Base-by-base conservation (phyloP, 2,888 invertebrate species). In the Chaetoderma sp. region DNA sequence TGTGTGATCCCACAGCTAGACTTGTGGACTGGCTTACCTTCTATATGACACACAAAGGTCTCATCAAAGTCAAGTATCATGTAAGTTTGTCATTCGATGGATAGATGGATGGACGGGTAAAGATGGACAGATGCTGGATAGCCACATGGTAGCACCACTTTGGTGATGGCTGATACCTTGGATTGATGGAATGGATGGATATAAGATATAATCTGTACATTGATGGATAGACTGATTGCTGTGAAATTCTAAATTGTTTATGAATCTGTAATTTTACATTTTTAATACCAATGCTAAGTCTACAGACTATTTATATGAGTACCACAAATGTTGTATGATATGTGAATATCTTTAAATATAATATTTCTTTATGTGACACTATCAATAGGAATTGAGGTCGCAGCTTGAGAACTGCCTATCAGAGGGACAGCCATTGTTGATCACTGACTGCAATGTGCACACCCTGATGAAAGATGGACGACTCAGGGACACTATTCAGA, bases 321-420 rank as follows among this genome's bases (percentile, higher is more conserved):
- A n/a, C n/a, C n/a, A n/a, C n/a, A n/a, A n/a, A n/a, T n/a, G n/a
- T n/a, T n/a, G n/a, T n/a, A n/a, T n/a, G n/a, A n/a, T n/a, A n/a
- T n/a, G n/a, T n/a, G n/a, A n/a, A n/a, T n/a, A n/a, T n/a, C n/a
- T n/a, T n/a, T n/a, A n/a, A n/a, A n/a, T n/a, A n/a, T n/a, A n/a
- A n/a, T n/a, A n/a, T n/a, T n/a, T n/a, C n/a, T n/a, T n/a, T n/a
- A n/a, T n/a, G n/a, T n/a, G n/a, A n/a, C n/a, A n/a, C n/a, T n/a
- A n/a, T n/a, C n/a, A n/a, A 3, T 70, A 86, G 85, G 85, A 85
- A 63, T 73, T 86, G 60, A 72, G 82, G 21, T 84, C 85, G 2
- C 85, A 86, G 69, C 77, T 86, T 59, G 86, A 86, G 70, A 84
- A 80, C 64, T 86, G 84, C 64, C 73, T 86, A 39, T 79, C 85